phyloP scores from a whole-genome alignment of 1,140 invertebrate genomes.

The Augochlora pura region DNA sequence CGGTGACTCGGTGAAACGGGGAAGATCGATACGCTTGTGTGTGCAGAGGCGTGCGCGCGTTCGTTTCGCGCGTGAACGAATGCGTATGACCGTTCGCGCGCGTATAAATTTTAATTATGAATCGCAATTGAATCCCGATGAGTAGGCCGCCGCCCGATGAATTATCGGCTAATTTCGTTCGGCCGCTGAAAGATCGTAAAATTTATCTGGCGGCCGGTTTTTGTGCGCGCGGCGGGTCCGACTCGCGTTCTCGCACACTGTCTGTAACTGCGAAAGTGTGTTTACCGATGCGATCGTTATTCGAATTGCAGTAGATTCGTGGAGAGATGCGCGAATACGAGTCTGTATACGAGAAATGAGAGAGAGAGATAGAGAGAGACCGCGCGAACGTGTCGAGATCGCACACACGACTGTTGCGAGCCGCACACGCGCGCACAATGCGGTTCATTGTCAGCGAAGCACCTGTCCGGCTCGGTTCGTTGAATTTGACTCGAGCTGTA shows the following conservation, averaged over 20 bases:
- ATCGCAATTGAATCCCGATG: conserved; percentile 27
- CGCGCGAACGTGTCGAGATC: no score
- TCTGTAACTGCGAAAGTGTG: conserved; percentile 28
- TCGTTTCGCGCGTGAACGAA: conserved; percentile 23
- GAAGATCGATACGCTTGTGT: conserved; percentile 15
- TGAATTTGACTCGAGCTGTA: conserved; percentile 54
- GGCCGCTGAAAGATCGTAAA: conserved; percentile 34
- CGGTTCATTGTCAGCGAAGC: conserved; percentile 43
- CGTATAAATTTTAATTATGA: conserved; percentile 44
- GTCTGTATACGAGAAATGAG: no score
- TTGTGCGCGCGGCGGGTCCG: neutral
- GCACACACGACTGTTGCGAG: neutral
- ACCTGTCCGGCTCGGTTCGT: conserved; percentile 50
- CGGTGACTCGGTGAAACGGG: neutral
- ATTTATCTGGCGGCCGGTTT: conserved; percentile 11
- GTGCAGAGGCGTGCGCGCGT: neutral
- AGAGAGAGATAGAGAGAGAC: no score
- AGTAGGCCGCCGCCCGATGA: neutral
- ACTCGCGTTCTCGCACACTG: neutral
- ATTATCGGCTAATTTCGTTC: conserved; percentile 42
- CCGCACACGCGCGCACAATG: neutral
- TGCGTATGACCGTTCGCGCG: conserved; percentile 19
- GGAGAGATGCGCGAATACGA: neutral
- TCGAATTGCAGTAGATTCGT: conserved; percentile 21
- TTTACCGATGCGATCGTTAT: conserved; percentile 44